Conservation (phyloP, 1,140 invertebrate species). For the Kradibia gibbosae region DNA sequence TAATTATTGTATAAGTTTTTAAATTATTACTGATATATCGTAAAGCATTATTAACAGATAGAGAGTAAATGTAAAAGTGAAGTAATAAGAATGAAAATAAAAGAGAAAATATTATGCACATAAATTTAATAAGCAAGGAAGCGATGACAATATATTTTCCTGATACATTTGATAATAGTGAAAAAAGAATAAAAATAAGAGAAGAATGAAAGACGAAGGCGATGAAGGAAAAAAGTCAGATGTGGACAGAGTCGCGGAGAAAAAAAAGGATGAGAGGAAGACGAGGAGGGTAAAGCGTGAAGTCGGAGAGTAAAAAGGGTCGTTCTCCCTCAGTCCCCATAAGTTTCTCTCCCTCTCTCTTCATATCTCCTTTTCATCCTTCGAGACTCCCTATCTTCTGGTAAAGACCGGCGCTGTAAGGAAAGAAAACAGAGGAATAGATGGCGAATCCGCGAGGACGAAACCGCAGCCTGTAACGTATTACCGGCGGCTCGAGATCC, state of each 20-base stretch:
- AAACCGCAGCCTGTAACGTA: constrained; percentile 38
- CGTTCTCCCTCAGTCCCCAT: not conserved
- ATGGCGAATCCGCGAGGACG: constrained; percentile 3
- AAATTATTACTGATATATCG: not conserved
- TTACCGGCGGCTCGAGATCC: not conserved
- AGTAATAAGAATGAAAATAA: not conserved
- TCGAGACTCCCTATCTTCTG: not conserved
- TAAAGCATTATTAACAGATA: no score
- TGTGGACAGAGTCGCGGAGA: constrained; percentile 3
- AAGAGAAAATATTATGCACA: not conserved
- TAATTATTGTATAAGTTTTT: no score
- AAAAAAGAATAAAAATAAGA: constrained; percentile 27
- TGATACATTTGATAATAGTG: constrained; percentile 42
- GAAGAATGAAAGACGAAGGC: constrained; percentile 44
- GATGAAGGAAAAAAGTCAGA: not conserved
- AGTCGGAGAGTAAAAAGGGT: constrained; percentile 11
- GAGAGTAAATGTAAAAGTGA: not conserved
- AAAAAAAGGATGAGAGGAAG: constrained; percentile 12
- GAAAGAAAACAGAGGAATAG: constrained; percentile 8
- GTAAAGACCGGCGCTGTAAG: not conserved
- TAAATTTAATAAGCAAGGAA: constrained; percentile 47
- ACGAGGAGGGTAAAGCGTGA: constrained; percentile 18
- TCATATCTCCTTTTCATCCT: not conserved
- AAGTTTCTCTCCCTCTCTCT: not conserved
- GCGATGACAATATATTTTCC: constrained; percentile 44